These are phyloP conservation scores for Esox niger DNA, from an alignment of 2,113 vertebrate species.

Conservation along the genomic window DNA sequence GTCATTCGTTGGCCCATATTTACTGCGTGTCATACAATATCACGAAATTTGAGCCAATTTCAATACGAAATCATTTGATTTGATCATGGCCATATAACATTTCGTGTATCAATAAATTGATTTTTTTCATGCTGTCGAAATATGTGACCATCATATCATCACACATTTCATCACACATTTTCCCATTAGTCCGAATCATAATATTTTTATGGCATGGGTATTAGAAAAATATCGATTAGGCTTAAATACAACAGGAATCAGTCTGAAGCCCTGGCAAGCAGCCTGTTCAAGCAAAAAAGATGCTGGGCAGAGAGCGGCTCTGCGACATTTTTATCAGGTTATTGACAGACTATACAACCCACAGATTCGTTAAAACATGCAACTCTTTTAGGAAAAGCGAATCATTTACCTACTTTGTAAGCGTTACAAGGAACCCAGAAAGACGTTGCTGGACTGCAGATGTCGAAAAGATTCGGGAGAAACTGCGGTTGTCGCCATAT, in stretches of 20 bases:
- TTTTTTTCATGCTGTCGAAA: neutral
- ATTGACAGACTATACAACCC: constrained; percentile 29
- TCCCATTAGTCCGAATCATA: neutral
- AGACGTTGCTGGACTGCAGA: constrained; percentile 76
- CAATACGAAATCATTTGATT: neutral
- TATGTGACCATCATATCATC: neutral
- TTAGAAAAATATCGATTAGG: neutral
- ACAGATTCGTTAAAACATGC: constrained; percentile 22
- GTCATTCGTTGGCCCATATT: neutral
- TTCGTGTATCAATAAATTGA: neutral
- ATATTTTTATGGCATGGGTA: neutral
- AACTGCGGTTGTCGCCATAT: constrained; percentile 95
- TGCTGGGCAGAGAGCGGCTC: constrained; percentile 63
- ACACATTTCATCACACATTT: neutral
- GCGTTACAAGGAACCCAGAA: constrained; percentile 76
- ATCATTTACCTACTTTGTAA: constrained; percentile 73
- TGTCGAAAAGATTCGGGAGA: constrained; percentile 79
- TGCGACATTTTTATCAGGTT: constrained; percentile 78
- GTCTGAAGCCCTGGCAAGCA: constrained; percentile 34
- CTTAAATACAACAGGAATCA: constrained; percentile 4
- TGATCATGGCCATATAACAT: neutral
- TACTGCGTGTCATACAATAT: neutral
- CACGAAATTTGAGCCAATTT: neutral
- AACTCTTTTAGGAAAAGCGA: constrained; percentile 48
- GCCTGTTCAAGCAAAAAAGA: constrained; percentile 36